Conservation (phyloP, 2,797 vertebrate species). For the Lemur catta region DNA sequence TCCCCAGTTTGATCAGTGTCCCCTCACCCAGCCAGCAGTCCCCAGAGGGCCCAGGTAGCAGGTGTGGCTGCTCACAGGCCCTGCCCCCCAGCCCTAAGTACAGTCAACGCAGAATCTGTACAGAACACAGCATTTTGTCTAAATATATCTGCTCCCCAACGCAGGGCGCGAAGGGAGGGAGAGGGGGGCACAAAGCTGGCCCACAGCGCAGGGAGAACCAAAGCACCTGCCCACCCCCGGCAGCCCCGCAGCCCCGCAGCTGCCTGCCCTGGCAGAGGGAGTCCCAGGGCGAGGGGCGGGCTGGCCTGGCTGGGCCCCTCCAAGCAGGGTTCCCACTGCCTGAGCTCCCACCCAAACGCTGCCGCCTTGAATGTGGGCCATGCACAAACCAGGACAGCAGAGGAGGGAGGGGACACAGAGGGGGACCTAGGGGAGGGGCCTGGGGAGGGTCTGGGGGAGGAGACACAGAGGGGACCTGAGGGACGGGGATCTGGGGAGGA, state of each 20-base stretch:
- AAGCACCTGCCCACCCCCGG: neutral
- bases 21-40: neutral
- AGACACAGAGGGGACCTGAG: too few species aligned
- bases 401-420: constrained; percentile 1
- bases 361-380: constrained; percentile 64
- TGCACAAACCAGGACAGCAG: constrained; percentile 65
- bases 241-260: neutral
- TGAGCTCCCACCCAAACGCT: neutral
- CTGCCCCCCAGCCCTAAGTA: neutral
- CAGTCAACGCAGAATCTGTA: neutral
- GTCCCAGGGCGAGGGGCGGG: too few species aligned
- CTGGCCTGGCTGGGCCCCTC: neutral
- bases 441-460: neutral
- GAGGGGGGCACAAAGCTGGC: neutral
- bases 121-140: constrained; percentile 45
- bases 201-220: neutral
- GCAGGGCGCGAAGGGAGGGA: neutral
- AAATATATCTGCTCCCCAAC: constrained; percentile 67
- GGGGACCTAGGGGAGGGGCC: neutral
- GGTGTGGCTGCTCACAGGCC: neutral
- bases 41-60: neutral
- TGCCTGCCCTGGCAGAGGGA: neutral
- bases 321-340: neutral
- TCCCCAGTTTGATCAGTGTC: neutral
- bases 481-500: too few species aligned